Evolutionary conservation across 2,797 vertebrate genomes (phyloP), one percentile per base, ranked within the genome.

Genomic region (Vireo griseus): DNA sequence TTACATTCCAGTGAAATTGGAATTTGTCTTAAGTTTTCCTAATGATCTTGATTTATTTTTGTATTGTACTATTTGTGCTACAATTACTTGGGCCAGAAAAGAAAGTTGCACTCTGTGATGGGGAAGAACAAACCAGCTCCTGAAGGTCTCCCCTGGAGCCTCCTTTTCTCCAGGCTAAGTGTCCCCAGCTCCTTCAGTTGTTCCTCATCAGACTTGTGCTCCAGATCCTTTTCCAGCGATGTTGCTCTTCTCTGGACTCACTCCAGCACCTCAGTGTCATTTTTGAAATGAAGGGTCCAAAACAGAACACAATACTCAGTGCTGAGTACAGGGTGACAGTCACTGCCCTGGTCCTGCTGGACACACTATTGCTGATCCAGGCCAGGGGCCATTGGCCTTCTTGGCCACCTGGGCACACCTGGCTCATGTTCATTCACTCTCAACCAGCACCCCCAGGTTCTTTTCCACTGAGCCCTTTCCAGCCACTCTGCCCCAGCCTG

Each of bases 341-440:
- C 26, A 4, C 39, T 52, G 12, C 26, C 11, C 33, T 42, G 2
- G 0, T 42, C 22, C 33, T 57, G 26, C 44, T 73, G 61, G 16
- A 5, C 39, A 37, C 44, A 1, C 33, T 16, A 0, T 0, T 45
- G 3, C 44, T 73, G 44, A 14, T 4, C 5, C 26, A 47, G 5
- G 22, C 61, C 37, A 47, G 73, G 44, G 45, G 39, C 44, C 8
- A 2, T 14, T 73, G 42, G 12, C 71, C 26, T 29, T 13, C 45
- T 42, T 58, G 65, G 58, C 26, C 39, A 26, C 65, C 71, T 65
- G 71, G 28, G 20, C 51, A 71, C 24, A 11, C 15, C 17, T 6
- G 66, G 40, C 18, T 72, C 29, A 2, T 50, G 14, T 67, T 77
- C 59, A 67, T 7, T 6, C 2, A 1, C 72, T 67, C 8, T 24